A percentile compares a stretch with the other conserved stretches of the same genome.
Evolutionary conservation across 2,113 vertebrate species (phyloP).

Genomic region (Ploceus nigricollis): DNA sequence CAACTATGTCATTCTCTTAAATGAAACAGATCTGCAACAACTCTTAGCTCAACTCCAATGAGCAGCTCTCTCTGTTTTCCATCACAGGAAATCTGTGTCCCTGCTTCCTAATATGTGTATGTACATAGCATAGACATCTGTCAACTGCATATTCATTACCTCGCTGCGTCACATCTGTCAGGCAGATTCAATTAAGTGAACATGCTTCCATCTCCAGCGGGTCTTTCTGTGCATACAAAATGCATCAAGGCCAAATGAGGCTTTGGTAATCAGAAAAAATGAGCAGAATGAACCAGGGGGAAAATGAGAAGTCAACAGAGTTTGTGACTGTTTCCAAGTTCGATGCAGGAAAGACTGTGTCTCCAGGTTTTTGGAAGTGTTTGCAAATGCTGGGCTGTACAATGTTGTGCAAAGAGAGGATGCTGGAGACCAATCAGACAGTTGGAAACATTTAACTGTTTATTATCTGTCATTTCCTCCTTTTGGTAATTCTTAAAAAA

Average conservation of each 20-base stretch:
- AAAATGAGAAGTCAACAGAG: background rate
- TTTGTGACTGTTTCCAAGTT: background rate
- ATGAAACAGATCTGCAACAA: background rate
- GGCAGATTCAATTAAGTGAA: constrained; percentile 3
- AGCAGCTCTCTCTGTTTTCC: background rate
- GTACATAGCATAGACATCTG: background rate
- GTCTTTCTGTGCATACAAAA: background rate
- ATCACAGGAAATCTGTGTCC: background rate
- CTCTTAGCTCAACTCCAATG: background rate
- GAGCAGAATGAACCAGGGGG: background rate
- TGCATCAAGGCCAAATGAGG: background rate
- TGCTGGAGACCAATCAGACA: background rate
- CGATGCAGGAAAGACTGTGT: rapidly evolving
- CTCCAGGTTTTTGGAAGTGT: background rate
- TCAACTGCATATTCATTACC: background rate
- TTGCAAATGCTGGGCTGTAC: background rate
- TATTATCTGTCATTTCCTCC: background rate
- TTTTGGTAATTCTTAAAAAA: background rate
- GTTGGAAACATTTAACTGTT: background rate
- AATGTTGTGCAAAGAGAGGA: background rate
- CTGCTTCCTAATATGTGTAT: background rate
- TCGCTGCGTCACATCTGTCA: background rate
- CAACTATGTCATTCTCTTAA: background rate
- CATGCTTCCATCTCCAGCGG: background rate
- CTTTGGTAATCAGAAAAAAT: background rate